These are phyloP conservation scores for Calyptommatus sinebrachiatus DNA, from an alignment of 2,113 vertebrate genomes.

Conservation along the genomic window DNA sequence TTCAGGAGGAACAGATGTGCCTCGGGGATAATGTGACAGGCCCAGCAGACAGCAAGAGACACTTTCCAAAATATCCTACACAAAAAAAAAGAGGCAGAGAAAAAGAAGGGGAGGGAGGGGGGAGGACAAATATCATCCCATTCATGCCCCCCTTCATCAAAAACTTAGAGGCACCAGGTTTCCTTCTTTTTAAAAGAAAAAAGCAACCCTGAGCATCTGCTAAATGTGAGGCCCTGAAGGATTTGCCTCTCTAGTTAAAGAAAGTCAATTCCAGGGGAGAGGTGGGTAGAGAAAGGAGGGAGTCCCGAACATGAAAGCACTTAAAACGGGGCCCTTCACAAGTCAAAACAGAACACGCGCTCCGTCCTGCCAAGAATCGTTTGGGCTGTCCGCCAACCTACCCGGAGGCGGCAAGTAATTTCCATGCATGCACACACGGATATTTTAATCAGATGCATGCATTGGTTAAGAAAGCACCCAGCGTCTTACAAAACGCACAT, in stretches of 20 bases:
- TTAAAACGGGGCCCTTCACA: conserved; percentile 38
- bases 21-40: rapidly evolving
- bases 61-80: neutral
- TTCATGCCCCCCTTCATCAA: neutral
- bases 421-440: conserved; percentile 43
- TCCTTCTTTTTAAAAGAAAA: neutral
- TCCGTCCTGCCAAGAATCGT: conserved; percentile 21
- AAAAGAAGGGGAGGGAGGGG: neutral
- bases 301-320: neutral
- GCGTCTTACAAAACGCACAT: neutral
- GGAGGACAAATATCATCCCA: neutral
- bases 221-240: neutral
- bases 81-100: neutral
- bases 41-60: neutral
- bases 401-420: conserved; percentile 17
- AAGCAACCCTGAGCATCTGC: neutral
- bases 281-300: neutral
- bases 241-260: conserved; percentile 5
- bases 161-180: neutral
- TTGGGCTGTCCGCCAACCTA: conserved; percentile 42
- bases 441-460: conserved; percentile 39
- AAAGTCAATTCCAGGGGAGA: conserved; percentile 17
- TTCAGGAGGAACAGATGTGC: neutral
- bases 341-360: neutral
- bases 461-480: neutral